These are phyloP conservation scores for Aquatica leii DNA, from an alignment of 2,888 invertebrate genomes.

Conservation along the genomic window DNA sequence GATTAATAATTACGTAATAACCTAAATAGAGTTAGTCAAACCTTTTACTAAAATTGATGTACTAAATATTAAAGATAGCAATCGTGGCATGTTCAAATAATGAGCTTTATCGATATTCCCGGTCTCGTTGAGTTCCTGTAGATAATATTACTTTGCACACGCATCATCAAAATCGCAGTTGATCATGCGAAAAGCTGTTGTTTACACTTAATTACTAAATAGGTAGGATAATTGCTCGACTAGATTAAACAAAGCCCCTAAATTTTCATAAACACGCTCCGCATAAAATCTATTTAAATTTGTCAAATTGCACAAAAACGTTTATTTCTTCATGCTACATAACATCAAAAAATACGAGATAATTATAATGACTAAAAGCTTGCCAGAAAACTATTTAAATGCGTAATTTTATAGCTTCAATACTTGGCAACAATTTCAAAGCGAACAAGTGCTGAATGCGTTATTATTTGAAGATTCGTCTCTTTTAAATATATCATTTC, in stretches of 20 bases:
- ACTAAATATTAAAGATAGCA: slow-evolving; percentile 1
- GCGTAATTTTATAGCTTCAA: slow-evolving; percentile 21
- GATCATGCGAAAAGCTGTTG: slow-evolving; percentile 19
- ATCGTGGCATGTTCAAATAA: slow-evolving; percentile 18
- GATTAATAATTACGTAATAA: slow-evolving; percentile 1
- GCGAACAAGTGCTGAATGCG: slow-evolving; percentile 3
- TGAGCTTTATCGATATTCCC: slow-evolving; percentile 20
- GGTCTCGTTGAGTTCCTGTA: slow-evolving; percentile 12
- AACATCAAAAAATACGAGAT: slow-evolving; percentile 4
- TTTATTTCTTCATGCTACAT: too few species aligned
- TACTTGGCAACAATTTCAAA: slow-evolving; percentile 25
- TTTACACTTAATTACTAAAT: background rate
- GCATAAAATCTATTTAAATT: too few species aligned
- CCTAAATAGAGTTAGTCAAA: background rate
- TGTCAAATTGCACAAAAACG: too few species aligned
- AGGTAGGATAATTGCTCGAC: slow-evolving; percentile 3
- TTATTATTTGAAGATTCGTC: too few species aligned
- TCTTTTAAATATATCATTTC: too few species aligned
- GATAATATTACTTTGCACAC: slow-evolving; percentile 16
- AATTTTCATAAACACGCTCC: too few species aligned
- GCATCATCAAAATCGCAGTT: slow-evolving; percentile 20
- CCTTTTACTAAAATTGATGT: slow-evolving; percentile 4
- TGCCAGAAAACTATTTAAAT: slow-evolving; percentile 26
- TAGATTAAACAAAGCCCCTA: background rate
- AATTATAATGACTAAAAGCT: slow-evolving; percentile 17